Percentiles rank a stretch among this genome's conserved stretches.
Evolutionary conservation across 1,140 invertebrate genomes (phyloP).

Genomic region (Drosophila baimaii): DNA sequence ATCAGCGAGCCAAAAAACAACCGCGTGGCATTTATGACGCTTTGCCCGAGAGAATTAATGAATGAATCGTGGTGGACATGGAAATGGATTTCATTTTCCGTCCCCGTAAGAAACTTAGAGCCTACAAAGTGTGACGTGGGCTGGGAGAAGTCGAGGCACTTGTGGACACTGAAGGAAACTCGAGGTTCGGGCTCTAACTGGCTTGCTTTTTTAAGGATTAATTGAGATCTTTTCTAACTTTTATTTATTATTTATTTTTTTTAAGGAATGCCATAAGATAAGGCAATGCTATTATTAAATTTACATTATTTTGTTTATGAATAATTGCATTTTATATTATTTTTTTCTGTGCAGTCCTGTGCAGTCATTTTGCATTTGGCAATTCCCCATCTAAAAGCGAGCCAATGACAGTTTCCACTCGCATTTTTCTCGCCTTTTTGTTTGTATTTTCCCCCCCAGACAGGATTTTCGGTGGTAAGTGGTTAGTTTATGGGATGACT

Average conservation of each 20-base stretch:
- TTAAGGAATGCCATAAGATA: no score
- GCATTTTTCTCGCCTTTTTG: slow-evolving; percentile 12
- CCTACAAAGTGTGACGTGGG: slow-evolving; percentile 24
- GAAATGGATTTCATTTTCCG: slow-evolving; percentile 19
- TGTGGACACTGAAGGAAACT: not conserved
- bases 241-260: no score
- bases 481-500: slow-evolving; percentile 46
- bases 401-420: slow-evolving; percentile 53
- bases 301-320: not conserved
- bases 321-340: no score
- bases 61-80: slow-evolving; percentile 63
- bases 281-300: no score
- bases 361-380: slow-evolving; percentile 57
- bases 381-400: slow-evolving; percentile 37
- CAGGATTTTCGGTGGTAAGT: slow-evolving; percentile 26
- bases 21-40: slow-evolving; percentile 55
- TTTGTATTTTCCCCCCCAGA: slow-evolving; percentile 1
- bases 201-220: no score
- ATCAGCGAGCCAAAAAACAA: slow-evolving; percentile 16
- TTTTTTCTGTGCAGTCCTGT: not conserved
- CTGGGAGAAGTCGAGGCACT: not conserved
- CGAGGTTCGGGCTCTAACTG: not conserved
- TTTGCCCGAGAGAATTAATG: slow-evolving; percentile 53
- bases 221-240: no score
- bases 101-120: slow-evolving; percentile 39